These are phyloP conservation scores for Brassicogethes aeneus DNA, from an alignment of 2,888 invertebrate species.

Conservation along the genomic window DNA sequence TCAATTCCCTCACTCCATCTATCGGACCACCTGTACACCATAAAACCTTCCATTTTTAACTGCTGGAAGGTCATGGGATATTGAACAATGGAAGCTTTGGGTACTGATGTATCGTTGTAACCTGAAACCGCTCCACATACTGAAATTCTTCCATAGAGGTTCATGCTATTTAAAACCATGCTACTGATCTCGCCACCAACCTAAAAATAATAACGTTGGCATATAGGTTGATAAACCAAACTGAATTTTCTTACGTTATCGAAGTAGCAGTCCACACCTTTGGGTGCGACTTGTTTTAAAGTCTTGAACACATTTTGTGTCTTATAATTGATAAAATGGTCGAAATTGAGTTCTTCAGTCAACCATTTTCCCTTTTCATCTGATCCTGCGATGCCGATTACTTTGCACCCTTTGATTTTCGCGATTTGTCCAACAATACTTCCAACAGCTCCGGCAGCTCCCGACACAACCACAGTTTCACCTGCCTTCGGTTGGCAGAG, in stretches of 20 bases:
- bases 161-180: conserved; percentile 54
- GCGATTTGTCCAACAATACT: conserved; percentile 69
- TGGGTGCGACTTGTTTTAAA: conserved; percentile 51
- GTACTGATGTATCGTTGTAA: conserved; percentile 45
- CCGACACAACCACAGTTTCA: conserved; percentile 62
- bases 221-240: conserved; percentile 2
- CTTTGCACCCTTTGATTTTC: conserved; percentile 58
- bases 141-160: conserved; percentile 51
- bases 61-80: conserved; percentile 14
- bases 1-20: conserved; percentile 55
- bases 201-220: conserved; percentile 35
- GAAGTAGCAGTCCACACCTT: conserved; percentile 65
- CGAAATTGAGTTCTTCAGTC: conserved; percentile 55
- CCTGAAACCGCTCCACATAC: conserved; percentile 60
- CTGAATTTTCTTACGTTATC: conserved; percentile 54
- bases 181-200: conserved; percentile 61
- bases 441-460: conserved; percentile 71
- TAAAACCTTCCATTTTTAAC: conserved; percentile 25
- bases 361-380: conserved; percentile 59
- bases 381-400: conserved; percentile 61
- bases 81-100: conserved; percentile 11
- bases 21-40: conserved; percentile 27
- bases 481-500: conserved; percentile 59
- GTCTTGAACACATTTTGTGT: conserved; percentile 44
- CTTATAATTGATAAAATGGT: conserved; percentile 63